Evolutionary conservation across 2,888 invertebrate genomes (phyloP).

Genomic region (Cantharis rustica): DNA sequence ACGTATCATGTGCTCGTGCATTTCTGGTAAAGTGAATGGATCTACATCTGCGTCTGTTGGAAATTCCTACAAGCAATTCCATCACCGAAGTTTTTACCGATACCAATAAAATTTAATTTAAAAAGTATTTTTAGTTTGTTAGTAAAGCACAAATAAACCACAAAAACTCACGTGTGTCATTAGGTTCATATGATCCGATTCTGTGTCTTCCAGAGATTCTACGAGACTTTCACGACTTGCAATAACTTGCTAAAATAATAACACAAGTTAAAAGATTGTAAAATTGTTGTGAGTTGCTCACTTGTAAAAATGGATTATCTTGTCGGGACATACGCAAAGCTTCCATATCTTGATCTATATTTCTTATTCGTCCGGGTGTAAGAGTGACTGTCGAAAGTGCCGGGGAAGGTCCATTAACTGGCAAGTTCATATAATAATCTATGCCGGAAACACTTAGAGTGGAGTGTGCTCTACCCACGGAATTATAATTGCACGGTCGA

Average conservation of each 20-base stretch:
- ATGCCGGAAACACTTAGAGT: slow-evolving; percentile 53
- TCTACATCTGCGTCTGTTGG: slow-evolving; percentile 67
- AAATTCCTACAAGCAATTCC: slow-evolving; percentile 53
- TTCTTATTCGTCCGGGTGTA: slow-evolving; percentile 75
- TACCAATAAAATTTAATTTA: slow-evolving; percentile 15
- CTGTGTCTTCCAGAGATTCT: slow-evolving; percentile 73
- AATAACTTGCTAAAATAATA: slow-evolving; percentile 67
- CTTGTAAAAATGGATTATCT: slow-evolving; percentile 84
- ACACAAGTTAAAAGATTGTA: not conserved
- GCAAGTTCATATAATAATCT: slow-evolving; percentile 52
- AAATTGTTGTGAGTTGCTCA: slow-evolving; percentile 43
- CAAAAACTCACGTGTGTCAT: slow-evolving; percentile 70
- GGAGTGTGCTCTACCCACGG: slow-evolving; percentile 52
- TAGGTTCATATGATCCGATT: slow-evolving; percentile 76
- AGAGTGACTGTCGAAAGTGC: slow-evolving; percentile 69
- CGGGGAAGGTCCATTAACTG: slow-evolving; percentile 57
- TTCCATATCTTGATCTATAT: slow-evolving; percentile 85
- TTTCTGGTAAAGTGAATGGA: slow-evolving; percentile 75
- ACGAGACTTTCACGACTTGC: slow-evolving; percentile 81
- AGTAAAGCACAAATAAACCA: not conserved
- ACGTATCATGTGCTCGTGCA: slow-evolving; percentile 81
- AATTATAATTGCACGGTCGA: slow-evolving; percentile 37
- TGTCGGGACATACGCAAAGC: slow-evolving; percentile 78
- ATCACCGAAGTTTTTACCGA: slow-evolving; percentile 24
- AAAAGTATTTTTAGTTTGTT: slow-evolving; percentile 4